Percentiles rank a stretch among this genome's conserved stretches.
Conservation (phyloP, 2,113 vertebrate species). For the Anser cygnoides region DNA sequence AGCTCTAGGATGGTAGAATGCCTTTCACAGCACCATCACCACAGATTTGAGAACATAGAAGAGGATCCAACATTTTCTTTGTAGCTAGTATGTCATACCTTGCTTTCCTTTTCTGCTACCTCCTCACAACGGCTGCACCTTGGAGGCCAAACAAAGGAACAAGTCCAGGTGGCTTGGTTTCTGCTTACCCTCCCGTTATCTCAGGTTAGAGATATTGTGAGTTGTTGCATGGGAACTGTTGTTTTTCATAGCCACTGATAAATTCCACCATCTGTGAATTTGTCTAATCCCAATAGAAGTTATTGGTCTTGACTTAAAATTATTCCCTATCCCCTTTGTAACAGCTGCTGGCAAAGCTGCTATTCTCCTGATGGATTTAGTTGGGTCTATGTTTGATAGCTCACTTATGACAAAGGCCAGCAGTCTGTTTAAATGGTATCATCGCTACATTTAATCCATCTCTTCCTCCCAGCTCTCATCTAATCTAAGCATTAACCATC, state of each 20-base stretch:
- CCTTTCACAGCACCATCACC: not conserved
- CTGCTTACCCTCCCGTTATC: not conserved
- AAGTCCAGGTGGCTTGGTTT: not conserved
- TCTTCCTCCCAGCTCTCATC: not conserved
- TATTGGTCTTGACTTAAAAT: constrained; percentile 2
- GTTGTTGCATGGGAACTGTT: not conserved
- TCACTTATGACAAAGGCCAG: not conserved
- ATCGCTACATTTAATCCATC: not conserved
- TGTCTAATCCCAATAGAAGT: not conserved
- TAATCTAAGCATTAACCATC: not conserved
- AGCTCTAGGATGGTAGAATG: not conserved
- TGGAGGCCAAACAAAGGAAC: not conserved
- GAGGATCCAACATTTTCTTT: not conserved
- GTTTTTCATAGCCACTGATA: not conserved
- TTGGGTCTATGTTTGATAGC: not conserved
- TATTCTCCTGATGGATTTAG: constrained; percentile 20
- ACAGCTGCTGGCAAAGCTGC: not conserved
- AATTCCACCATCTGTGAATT: not conserved
- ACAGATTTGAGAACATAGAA: not conserved
- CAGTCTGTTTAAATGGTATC: not conserved
- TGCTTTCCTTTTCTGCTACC: not conserved
- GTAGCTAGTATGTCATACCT: not conserved
- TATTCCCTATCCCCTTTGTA: not conserved
- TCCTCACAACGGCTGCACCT: not conserved
- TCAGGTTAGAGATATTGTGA: not conserved